These are phyloP conservation scores for Mylabris sibirica DNA, from an alignment of 2,888 invertebrate genomes.

Conservation along the genomic window DNA sequence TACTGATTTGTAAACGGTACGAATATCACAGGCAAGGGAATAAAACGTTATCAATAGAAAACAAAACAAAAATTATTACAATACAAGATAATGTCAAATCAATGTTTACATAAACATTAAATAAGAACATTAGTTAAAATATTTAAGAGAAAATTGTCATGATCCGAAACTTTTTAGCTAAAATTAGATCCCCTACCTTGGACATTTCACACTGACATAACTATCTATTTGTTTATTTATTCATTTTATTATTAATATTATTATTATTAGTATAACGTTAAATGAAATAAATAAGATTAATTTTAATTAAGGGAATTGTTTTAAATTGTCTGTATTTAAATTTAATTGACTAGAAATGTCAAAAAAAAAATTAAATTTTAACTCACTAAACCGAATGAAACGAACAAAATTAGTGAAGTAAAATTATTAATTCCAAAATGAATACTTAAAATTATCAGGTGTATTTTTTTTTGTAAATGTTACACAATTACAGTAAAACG, in stretches of 20 bases:
- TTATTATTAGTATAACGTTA: conserved; percentile 43
- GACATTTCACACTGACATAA: conserved; percentile 56
- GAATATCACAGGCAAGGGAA: conserved; percentile 57
- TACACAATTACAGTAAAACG: conserved; percentile 18
- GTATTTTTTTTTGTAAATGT: conserved; percentile 7
- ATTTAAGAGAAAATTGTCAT: conserved; percentile 15
- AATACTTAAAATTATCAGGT: conserved; percentile 11
- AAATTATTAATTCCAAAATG: background rate
- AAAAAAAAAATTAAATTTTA: conserved; percentile 12
- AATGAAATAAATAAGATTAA: conserved; percentile 47
- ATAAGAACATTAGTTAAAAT: conserved; percentile 14
- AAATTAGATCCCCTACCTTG: conserved; percentile 55
- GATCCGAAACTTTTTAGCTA: conserved; percentile 43
- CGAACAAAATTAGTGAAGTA: background rate
- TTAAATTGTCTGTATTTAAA: conserved; percentile 22
- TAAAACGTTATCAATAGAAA: conserved; percentile 30
- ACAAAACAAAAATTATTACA: conserved; percentile 15
- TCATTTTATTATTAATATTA: conserved; percentile 22
- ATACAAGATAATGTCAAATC: background rate
- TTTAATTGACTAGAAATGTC: conserved; percentile 38
- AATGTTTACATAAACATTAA: background rate
- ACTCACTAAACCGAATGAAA: background rate
- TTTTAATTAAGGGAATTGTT: conserved; percentile 12
- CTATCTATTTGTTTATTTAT: conserved; percentile 34
- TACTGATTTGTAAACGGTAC: conserved; percentile 54